Evolutionary conservation across 2,888 invertebrate genomes (phyloP), one percentile per base, ranked within the genome.

Genomic region (Chirona hameri): DNA sequence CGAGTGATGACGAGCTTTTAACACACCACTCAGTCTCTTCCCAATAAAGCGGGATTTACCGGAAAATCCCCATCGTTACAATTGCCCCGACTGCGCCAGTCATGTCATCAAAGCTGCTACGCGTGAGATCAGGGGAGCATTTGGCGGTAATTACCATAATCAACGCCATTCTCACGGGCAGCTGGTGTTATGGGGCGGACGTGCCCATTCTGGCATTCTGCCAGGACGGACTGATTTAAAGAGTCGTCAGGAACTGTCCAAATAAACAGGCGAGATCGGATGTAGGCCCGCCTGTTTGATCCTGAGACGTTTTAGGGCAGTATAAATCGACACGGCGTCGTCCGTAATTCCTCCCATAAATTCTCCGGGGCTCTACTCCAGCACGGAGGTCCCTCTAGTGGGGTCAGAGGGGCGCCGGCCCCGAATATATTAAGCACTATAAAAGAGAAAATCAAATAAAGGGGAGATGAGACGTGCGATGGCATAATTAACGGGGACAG

Each of bases 381-480:
- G 76, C 76, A 76, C 39, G 76, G 76, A 76, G 76, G 76, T 76
- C 76, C 76, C 39, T 7, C 39, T 39, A 21, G 76, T 39, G 24
- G 76, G 76, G 76, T 76, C 76, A 76, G 39, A 31, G 76, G 76
- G 76, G 76, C 15, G 31, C 72, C 76, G 39, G 9, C 39, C 29
- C 76, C 18, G 76, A 39, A 76, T 76, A 76, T 39, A 76, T 76
- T 76, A 39, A 76, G 39, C 76, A 1, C 76, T 76, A 76, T 76
- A 76, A 76, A 76, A 76, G 31, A 76, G 76, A 76, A 76, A 76
- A 76, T 76, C 76, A 76, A 76, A 76, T 76, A 76, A 76, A 76
- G 76, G 76, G 76, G 76, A 76, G 76, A 76, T 76, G 76, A 76
- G 76, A 76, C 76, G 76, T 76, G 76, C 76, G 76, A 76, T 76